Evolutionary conservation across 2,113 vertebrate genomes (phyloP).

Genomic region (Hypomesus transpacificus): DNA sequence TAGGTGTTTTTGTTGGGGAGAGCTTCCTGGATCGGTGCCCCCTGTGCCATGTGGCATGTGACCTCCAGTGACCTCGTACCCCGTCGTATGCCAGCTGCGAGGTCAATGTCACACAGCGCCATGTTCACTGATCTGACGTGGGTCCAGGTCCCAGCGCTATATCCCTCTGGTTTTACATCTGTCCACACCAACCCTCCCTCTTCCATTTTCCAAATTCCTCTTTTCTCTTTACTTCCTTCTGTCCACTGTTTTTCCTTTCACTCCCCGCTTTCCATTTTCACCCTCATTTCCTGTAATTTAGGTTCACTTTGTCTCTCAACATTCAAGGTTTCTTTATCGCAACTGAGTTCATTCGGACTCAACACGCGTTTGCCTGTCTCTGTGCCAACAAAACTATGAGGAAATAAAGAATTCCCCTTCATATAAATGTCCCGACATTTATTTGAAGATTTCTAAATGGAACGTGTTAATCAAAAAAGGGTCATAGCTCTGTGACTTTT

Average conservation of each 20-base stretch:
- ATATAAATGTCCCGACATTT: no score
- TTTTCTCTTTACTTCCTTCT: conserved; percentile 28
- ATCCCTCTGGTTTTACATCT: conserved; percentile 4
- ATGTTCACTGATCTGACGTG: conserved; percentile 10
- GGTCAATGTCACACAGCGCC: conserved; percentile 9
- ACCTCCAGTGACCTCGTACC: no score
- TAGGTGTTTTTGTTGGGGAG: conserved; percentile 30
- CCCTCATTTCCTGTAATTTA: conserved; percentile 1
- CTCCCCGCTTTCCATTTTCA: not conserved
- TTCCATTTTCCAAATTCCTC: conserved; percentile 24
- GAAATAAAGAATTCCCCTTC: no score
- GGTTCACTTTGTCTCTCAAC: not conserved
- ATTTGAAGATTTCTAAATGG: no score
- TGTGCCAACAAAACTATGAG: no score
- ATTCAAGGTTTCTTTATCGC: not conserved
- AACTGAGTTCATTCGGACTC: not conserved
- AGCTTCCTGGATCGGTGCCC: conserved; percentile 45
- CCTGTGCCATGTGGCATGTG: conserved; percentile 32
- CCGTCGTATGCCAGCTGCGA: not conserved
- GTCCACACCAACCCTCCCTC: not conserved
- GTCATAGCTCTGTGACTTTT: no score
- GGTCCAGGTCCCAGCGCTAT: not conserved
- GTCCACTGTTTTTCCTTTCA: conserved; percentile 5
- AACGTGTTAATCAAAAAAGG: no score
- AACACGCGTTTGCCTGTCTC: no score